Evolutionary conservation across 2,888 invertebrate genomes (phyloP), one percentile per base, ranked within the genome.

Genomic region (Hoplodrina ambigua): DNA sequence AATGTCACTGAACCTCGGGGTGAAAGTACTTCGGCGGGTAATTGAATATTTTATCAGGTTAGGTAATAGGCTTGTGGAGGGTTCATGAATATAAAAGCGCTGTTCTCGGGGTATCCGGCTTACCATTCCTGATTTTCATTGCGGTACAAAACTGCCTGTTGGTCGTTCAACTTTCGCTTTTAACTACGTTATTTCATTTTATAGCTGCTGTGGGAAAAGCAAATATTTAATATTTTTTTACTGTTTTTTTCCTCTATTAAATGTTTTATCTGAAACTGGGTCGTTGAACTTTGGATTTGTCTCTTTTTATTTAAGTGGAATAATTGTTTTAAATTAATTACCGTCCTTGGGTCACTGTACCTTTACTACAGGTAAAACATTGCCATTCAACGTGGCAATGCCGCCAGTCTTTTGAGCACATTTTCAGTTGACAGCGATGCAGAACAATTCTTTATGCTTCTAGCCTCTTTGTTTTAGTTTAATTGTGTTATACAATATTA

Each of bases 11-110:
- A 94, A 91, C 79, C 44, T 19, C n/a, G 17, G 86, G 87, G 87
- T 87, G 88, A 89, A 86, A 89, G 89, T 86, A 87, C 89, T 90
- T 90, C 85, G 85, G 83, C 84, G 85, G 72, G 81, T 89, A 89
- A 91, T 91, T 91, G 89, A 92, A 93, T 92, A 91, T 92, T 93
- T 91, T 89, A 92, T 90, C 85, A 85, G 72, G 84, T 69, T 69
- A 67, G 75, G 78, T 81, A 82, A 85, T 78, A 80, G 77, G 72
- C 78, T 82, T 69, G 30, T 80, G 78, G 72, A 80, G 72, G 76
- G 80, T 85, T 92, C 90, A 90, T 92, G 90, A 93, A 93, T 93
- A 90, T 90, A 84, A 87, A 90, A 86, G 81, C 68, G 57, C 37
- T 65, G 61, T 77, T 72, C 54, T 63, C 56, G 37, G 72, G 57